Conservation (phyloP, 2,113 vertebrate genomes). For the Atractosteus spatula region DNA sequence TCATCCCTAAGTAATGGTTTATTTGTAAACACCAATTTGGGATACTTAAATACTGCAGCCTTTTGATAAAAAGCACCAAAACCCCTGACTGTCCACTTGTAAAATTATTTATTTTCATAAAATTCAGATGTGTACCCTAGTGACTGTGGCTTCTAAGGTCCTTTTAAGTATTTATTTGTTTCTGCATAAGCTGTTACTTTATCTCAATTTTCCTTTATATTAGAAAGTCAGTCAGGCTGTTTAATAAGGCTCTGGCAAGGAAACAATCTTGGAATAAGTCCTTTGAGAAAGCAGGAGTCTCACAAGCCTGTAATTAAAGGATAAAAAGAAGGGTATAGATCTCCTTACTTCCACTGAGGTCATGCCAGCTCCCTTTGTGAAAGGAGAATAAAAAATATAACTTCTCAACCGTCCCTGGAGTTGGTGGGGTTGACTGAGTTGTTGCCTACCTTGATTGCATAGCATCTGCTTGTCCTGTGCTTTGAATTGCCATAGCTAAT, state of each 20-base stretch:
- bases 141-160: background rate
- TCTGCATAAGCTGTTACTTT: background rate
- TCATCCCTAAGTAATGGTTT: too few species aligned
- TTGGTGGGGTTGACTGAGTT: background rate
- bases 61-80: too few species aligned
- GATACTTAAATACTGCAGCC: too few species aligned
- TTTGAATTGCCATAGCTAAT: constrained; percentile 15
- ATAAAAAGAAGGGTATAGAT: background rate
- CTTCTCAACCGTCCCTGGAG: background rate
- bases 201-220: background rate
- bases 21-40: too few species aligned
- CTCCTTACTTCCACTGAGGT: background rate
- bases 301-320: constrained; percentile 12
- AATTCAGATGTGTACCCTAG: background rate
- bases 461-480: background rate
- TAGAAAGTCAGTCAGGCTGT: background rate
- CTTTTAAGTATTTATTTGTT: background rate
- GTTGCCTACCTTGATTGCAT: constrained; percentile 21
- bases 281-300: background rate
- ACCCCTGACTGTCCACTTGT: too few species aligned
- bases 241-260: constrained; percentile 5
- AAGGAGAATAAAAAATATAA: background rate
- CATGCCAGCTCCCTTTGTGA: background rate
- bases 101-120: background rate
- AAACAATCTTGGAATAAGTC: background rate